Base-by-base conservation (phyloP, 2,797 vertebrate species). In the Molossus alvarezi region DNA sequence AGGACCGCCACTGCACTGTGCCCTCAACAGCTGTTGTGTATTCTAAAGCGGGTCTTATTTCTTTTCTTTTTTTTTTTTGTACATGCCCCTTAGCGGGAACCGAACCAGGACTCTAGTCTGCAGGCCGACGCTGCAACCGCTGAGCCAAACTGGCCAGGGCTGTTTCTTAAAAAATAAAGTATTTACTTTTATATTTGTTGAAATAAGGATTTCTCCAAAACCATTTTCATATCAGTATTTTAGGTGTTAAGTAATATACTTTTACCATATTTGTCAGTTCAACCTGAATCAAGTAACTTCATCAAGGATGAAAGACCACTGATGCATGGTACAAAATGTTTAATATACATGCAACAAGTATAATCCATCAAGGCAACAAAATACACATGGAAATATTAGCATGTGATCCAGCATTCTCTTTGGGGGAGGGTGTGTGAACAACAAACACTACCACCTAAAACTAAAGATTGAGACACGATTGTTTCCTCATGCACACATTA, bases 331-430 rank as follows among this genome's bases (percentile, higher is more conserved):
- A 98, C 97, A 98, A 98, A 98, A 98, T 89, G 92, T 98, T 99
- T 98, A 98, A 98, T 98, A 97, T 96, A 98, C 98, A 97, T 98
- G 98, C 98, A 98, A 98, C 98, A 98, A 95, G 96, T 93, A 97
- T 95, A 97, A 53, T 97, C 98, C 73, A 0, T 95, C 98, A 96
- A 96, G 92, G 97, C 97, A 98, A 98, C 95, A 96, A 98, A 98
- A 97, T 95, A 91, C 75, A 94, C 71, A 51, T 91, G 96, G 87
- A 97, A 86, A 81, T 96, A 98, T 21, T 48, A 94, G 90, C n/a
- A 60, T 96, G 27, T 96, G 97, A 90, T 29, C 92, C 62, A 96
- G 92, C 95, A 95, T 95, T 88, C 79, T 58, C 0, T 33, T 69
- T 73, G 33, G 88, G 20, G 64, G 21, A 88, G 33, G 33, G 21